Base-by-base conservation (phyloP, 2,888 invertebrate genomes). In the Tenthredo scrophulariae region DNA sequence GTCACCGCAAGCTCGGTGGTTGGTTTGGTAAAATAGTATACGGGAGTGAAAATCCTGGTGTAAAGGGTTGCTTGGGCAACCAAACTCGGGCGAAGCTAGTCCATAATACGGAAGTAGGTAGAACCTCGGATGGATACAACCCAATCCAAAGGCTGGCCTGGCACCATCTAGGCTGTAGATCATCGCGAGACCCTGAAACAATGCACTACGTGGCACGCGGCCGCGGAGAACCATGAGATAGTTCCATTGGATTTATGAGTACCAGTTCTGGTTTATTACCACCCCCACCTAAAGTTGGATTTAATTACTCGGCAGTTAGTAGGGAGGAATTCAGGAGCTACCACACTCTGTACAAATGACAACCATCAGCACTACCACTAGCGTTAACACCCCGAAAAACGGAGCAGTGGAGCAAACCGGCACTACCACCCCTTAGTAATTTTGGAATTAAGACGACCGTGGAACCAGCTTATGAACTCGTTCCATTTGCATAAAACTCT, bases 241-340 rank as follows among this genome's bases (percentile, higher is more conserved):
- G 88, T 88, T 87, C 84, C 79, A 58, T 74, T 80, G 86, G 84
- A 86, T 88, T 88, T 87, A 87, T 86, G 87, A 86, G 84, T 84
- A 85, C 84, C 85, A 33, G 74, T 70, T 65, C 84, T 86, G 82
- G 84, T 88, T 88, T 87, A 88, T 86, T 87, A 50, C 87, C 85
- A 65, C 58, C 86, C 85, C 83, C 33, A 18, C 77, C n/a, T 26
- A 83, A 84, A 86, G 83, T 86, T 86, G 87, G 85, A 87, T 88
- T 88, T 88, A 88, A 88, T 88, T 88, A 88, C 87, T 87, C 75
- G 85, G 37, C 62, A 84, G 84, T 80, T 86, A 84, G 79, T 46
- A 18, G 85, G 77, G 80, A 62, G 43, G 2, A 84, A n/a, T 58
- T n/a, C 37, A 22, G 26, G 26, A 22, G 22, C 62, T 22, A 74